Evolutionary conservation across 2,113 vertebrate species (phyloP).

Genomic region (Aplodontia rufa): DNA sequence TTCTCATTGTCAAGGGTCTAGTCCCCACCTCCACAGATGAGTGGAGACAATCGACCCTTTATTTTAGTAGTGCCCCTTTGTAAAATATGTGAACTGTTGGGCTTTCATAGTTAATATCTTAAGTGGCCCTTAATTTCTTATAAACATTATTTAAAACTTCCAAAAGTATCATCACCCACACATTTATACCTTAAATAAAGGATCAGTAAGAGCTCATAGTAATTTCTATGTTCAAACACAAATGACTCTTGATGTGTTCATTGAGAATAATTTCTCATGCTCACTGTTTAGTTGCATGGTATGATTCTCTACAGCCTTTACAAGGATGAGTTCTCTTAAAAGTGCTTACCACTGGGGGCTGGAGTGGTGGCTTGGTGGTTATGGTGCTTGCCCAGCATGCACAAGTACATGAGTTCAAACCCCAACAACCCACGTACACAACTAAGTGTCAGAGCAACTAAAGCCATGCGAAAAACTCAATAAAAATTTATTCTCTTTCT

Average conservation of each 20-base stretch:
- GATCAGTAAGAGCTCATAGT: neutral
- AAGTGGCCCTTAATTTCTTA: slow-evolving; percentile 71
- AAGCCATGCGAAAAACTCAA: too few species aligned
- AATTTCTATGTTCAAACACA: slow-evolving; percentile 17
- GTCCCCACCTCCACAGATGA: too few species aligned
- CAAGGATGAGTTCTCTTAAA: neutral
- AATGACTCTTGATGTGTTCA: neutral
- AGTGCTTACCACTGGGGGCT: neutral
- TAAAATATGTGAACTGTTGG: slow-evolving; percentile 44
- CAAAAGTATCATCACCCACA: slow-evolving; percentile 56
- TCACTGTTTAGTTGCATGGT: neutral
- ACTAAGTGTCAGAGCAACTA: too few species aligned
- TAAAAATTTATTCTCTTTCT: too few species aligned
- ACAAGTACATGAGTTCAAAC: too few species aligned
- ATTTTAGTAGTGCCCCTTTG: slow-evolving; percentile 51
- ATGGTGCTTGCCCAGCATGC: too few species aligned
- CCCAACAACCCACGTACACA: too few species aligned
- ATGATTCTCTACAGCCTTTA: neutral
- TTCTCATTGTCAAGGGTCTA: too few species aligned
- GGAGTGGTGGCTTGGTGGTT: too few species aligned
- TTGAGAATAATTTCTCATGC: neutral
- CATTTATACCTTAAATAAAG: slow-evolving; percentile 45
- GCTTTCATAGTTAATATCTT: slow-evolving; percentile 14
- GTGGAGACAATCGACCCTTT: too few species aligned
- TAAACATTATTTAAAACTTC: slow-evolving; percentile 52